These are phyloP conservation scores for Hyperopisus bebe DNA, from an alignment of 2,113 vertebrate genomes.

Conservation along the genomic window DNA sequence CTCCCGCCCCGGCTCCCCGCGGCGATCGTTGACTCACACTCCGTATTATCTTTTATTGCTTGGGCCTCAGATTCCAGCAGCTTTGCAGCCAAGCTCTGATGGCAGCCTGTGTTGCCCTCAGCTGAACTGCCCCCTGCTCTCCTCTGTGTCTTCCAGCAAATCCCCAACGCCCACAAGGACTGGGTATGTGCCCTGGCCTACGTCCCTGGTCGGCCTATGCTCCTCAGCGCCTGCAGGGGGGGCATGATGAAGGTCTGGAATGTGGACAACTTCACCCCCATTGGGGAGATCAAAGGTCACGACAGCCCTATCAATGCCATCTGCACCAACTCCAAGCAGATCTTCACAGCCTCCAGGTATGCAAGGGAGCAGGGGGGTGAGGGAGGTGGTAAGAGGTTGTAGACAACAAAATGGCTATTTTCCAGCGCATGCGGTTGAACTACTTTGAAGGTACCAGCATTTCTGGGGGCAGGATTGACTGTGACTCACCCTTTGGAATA, in stretches of 20 bases:
- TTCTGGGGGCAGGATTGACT: neutral
- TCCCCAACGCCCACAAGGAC: conserved; percentile 94
- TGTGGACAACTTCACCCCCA: conserved; percentile 84
- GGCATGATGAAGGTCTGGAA: conserved; percentile 95
- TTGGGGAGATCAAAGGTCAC: conserved; percentile 89
- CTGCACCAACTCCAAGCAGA: conserved; percentile 87
- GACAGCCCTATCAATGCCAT: conserved; percentile 95
- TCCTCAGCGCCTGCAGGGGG: conserved; percentile 85
- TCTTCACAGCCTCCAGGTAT: conserved; percentile 96
- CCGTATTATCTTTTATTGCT: neutral
- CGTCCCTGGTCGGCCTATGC: conserved; percentile 81
- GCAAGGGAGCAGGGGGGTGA: neutral
- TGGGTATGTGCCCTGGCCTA: conserved; percentile 94
- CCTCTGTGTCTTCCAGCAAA: conserved; percentile 69
- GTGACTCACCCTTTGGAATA: neutral
- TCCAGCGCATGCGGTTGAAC: neutral
- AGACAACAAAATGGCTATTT: neutral
- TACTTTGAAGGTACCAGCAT: neutral
- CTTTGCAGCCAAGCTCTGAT: neutral
- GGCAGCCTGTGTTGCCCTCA: neutral
- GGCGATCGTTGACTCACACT: neutral
- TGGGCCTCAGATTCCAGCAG: neutral
- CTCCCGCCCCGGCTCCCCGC: neutral
- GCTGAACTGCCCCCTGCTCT: neutral
- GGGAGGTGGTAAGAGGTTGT: neutral